Evolutionary conservation across 2,113 vertebrate species (phyloP).

Genomic region (Artemisiospiza belli): DNA sequence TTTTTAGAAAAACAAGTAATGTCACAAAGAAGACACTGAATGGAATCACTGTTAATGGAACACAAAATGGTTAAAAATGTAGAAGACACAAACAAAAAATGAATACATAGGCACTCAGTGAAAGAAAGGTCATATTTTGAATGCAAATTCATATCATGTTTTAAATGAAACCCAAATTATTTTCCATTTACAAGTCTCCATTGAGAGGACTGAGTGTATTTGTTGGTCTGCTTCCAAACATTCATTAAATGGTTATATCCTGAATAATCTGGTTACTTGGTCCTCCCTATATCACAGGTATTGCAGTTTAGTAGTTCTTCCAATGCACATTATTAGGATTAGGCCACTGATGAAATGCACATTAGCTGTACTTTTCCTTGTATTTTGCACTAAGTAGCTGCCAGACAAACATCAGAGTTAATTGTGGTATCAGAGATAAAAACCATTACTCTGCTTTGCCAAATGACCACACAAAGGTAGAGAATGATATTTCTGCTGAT

Average conservation of each 20-base stretch:
- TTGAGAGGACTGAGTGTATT: background rate
- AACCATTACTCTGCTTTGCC: background rate
- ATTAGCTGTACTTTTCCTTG: background rate
- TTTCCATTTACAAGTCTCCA: background rate
- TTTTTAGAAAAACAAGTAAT: background rate
- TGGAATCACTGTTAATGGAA: background rate
- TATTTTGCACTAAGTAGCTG: background rate
- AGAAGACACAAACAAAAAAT: background rate
- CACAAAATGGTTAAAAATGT: background rate
- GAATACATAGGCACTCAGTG: background rate
- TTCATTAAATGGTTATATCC: background rate
- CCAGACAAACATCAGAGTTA: background rate
- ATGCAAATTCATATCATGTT: fast-evolving
- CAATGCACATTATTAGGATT: background rate
- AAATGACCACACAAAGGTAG: background rate
- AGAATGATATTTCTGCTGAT: background rate
- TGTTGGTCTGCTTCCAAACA: background rate
- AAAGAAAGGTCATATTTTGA: background rate
- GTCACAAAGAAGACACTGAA: background rate
- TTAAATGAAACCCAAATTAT: background rate
- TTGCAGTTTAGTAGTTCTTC: background rate
- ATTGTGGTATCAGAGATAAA: background rate
- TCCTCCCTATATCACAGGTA: background rate
- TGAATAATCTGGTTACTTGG: background rate
- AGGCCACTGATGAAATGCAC: background rate